Percentiles rank a stretch among this genome's conserved stretches.
These are phyloP conservation scores for Drosophila nr. perissopoda DNA, from an alignment of 2,888 invertebrate species.

Conservation along the genomic window DNA sequence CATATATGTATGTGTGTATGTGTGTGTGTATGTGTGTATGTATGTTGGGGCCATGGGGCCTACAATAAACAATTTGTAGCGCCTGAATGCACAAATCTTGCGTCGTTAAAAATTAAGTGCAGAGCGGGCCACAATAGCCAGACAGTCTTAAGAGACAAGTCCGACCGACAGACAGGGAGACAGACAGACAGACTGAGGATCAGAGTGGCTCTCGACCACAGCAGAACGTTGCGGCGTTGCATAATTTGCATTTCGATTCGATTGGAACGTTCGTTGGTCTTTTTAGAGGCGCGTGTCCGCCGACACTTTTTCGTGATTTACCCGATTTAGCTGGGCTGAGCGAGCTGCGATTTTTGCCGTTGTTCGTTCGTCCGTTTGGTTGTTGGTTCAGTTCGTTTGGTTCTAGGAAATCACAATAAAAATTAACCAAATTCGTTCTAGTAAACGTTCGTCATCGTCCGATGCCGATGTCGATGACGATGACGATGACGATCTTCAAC, in stretches of 20 bases:
- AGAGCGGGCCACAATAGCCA: constrained; percentile 32
- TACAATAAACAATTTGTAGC: constrained; percentile 80
- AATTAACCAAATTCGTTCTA: constrained; percentile 79
- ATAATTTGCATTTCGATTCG: constrained; percentile 84
- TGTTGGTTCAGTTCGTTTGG: constrained; percentile 46
- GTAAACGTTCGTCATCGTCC: constrained; percentile 72
- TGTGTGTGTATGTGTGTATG: neutral
- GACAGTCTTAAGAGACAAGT: constrained; percentile 14
- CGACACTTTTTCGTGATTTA: constrained; percentile 83
- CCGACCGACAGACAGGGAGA: neutral
- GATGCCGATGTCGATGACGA: constrained; percentile 36
- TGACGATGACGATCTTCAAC: constrained; percentile 50
- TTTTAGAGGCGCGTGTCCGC: constrained; percentile 83
- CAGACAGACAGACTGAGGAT: constrained; percentile 18
- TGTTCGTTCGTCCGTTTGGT: constrained; percentile 6
- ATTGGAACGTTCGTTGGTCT: constrained; percentile 74
- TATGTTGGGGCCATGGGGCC: constrained; percentile 56
- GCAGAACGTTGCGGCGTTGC: constrained; percentile 63
- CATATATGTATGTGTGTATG: constrained; percentile 9
- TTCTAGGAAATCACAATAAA: constrained; percentile 81
- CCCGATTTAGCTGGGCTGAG: constrained; percentile 67
- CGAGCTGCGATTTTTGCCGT: constrained; percentile 15
- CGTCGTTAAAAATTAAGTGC: constrained; percentile 77
- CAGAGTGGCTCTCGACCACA: constrained; percentile 13
- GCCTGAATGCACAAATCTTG: constrained; percentile 80